These are phyloP conservation scores for Stomorhina lunata DNA, from an alignment of 2,888 invertebrate species.

Conservation along the genomic window DNA sequence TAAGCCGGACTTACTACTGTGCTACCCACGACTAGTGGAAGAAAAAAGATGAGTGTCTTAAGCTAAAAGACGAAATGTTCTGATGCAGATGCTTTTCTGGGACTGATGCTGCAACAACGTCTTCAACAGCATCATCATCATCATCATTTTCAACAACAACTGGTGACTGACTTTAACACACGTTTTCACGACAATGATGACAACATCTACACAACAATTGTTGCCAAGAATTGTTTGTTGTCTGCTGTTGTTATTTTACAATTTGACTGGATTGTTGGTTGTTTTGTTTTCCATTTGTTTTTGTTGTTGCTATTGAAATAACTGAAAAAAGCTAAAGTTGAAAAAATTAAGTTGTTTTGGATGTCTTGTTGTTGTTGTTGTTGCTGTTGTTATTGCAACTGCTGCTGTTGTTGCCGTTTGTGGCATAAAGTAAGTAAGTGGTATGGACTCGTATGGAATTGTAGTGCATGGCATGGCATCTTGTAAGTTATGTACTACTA, in stretches of 20 bases:
- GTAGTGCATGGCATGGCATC: constrained; percentile 51
- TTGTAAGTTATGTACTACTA: constrained; percentile 57
- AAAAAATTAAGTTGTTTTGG: constrained; percentile 61
- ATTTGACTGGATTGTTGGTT: constrained; percentile 58
- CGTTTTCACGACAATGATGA: constrained; percentile 74
- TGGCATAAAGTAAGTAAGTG: constrained; percentile 61
- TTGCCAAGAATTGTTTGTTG: constrained; percentile 56
- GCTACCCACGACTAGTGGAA: constrained; percentile 56
- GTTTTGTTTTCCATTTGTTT: no score
- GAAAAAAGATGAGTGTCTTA: background rate
- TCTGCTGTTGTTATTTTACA: constrained; percentile 56
- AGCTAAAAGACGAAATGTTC: constrained; percentile 9
- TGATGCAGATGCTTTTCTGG: constrained; percentile 29
- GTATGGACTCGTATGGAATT: constrained; percentile 60
- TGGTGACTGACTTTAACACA: constrained; percentile 76
- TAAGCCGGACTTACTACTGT: constrained; percentile 48
- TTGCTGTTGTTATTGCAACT: background rate
- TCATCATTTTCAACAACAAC: constrained; percentile 65
- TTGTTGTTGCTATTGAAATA: constrained; percentile 28
- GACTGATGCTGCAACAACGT: constrained; percentile 17
- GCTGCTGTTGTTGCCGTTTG: constrained; percentile 11
- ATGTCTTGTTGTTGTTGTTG: constrained; percentile 37
- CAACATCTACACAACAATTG: constrained; percentile 70
- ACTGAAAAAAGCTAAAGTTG: background rate
- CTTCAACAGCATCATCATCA: constrained; percentile 14